Evolutionary conservation across 2,113 vertebrate species (phyloP).

Genomic region (Picathartes gymnocephalus): DNA sequence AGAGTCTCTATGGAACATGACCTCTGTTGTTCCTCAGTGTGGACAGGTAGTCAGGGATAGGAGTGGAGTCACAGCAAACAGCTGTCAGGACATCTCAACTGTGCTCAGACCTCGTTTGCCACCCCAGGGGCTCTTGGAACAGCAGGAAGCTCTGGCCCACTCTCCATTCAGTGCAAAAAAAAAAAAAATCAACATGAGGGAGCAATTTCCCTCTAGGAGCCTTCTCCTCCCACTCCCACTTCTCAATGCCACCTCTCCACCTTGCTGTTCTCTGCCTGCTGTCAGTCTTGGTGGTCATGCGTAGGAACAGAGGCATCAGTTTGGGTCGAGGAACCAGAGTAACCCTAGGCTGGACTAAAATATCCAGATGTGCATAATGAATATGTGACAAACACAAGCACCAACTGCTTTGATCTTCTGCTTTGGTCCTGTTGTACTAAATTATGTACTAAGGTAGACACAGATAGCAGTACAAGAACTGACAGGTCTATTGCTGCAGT

Average conservation of each 20-base stretch:
- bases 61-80: background rate
- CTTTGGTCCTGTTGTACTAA: background rate
- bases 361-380: background rate
- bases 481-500: background rate
- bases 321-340: background rate
- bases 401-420: background rate
- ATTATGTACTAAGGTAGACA: background rate
- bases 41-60: background rate
- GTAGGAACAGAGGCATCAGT: background rate
- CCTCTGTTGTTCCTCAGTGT: background rate
- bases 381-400: background rate
- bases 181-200: background rate
- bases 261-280: background rate
- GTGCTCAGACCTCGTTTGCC: background rate
- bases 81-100: background rate
- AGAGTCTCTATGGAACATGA: rapidly evolving
- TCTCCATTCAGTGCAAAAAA: background rate
- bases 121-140: background rate
- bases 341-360: background rate
- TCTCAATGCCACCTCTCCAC: background rate
- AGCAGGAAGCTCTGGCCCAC: background rate
- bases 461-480: background rate
- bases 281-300: background rate
- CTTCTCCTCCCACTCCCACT: background rate
- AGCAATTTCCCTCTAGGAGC: background rate